These are phyloP conservation scores for Leptoteleia sp. DNA, from an alignment of 1,140 invertebrate genomes.

Conservation along the genomic window DNA sequence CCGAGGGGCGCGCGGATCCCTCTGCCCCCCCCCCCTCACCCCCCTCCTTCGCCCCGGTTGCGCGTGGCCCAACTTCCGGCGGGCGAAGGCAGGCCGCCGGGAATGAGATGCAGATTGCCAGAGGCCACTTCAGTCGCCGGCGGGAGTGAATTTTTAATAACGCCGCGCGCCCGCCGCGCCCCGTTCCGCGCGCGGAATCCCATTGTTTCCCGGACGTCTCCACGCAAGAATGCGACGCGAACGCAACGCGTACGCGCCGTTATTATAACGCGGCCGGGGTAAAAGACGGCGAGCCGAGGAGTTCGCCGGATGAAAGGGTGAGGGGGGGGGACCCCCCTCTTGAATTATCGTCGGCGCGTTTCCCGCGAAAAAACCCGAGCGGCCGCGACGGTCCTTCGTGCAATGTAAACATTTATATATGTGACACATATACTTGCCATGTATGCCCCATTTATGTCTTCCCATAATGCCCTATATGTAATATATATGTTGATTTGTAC, in stretches of 20 bases:
- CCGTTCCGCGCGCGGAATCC: slow-evolving; percentile 68
- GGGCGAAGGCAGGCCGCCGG: slow-evolving; percentile 64
- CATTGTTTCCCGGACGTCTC: slow-evolving; percentile 75
- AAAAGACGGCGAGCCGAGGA: slow-evolving; percentile 41
- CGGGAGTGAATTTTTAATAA: slow-evolving; percentile 82
- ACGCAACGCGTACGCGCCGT: slow-evolving; percentile 64
- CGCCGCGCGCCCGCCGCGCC: slow-evolving; percentile 73
- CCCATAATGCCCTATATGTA: too few species aligned
- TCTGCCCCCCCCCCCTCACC: too few species aligned
- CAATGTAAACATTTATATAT: too few species aligned
- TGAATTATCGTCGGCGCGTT: slow-evolving; percentile 56
- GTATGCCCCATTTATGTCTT: too few species aligned
- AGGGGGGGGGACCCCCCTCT: too few species aligned
- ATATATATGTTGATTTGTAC: too few species aligned
- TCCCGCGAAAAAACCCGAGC: slow-evolving; percentile 48
- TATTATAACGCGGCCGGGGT: slow-evolving; percentile 73
- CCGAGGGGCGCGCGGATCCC: slow-evolving; percentile 40
- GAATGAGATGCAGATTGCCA: slow-evolving; percentile 82
- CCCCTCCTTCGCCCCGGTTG: too few species aligned
- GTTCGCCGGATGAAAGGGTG: slow-evolving; percentile 67
- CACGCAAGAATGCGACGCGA: slow-evolving; percentile 67
- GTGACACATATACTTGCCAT: too few species aligned
- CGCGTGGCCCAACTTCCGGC: slow-evolving; percentile 54
- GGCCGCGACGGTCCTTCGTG: too few species aligned
- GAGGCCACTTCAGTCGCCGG: slow-evolving; percentile 79